Conservation (phyloP, 1,140 invertebrate genomes). For the Caenorhabditis remanei region DNA sequence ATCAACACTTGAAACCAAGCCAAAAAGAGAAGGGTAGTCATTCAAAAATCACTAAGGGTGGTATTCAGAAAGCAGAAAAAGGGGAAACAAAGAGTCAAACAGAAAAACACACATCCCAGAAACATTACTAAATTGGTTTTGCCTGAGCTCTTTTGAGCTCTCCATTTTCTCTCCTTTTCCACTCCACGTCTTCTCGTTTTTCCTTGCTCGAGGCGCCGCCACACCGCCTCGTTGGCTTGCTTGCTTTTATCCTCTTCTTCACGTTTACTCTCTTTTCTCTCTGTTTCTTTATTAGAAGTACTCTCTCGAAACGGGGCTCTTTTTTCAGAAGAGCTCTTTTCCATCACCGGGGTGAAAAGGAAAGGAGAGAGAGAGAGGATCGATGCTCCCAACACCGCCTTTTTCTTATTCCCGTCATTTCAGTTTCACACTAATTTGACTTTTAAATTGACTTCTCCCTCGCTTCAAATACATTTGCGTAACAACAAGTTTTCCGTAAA, state of each 20-base stretch:
- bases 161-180: neutral
- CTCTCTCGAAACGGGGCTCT: neutral
- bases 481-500: neutral
- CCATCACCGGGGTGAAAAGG: neutral
- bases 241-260: slow-evolving; percentile 52
- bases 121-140: slow-evolving; percentile 45
- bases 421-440: slow-evolving; percentile 12
- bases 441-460: neutral
- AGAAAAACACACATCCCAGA: neutral
- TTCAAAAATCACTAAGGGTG: neutral
- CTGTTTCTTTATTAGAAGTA: neutral
- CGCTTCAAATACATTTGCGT: no score
- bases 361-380: neutral
- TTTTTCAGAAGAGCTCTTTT: slow-evolving; percentile 50
- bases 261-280: slow-evolving; percentile 33
- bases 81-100: neutral
- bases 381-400: neutral
- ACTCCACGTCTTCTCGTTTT: slow-evolving; percentile 54
- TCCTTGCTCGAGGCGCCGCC: slow-evolving; percentile 8
- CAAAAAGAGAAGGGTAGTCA: neutral
- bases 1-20: no score
- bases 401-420: neutral
- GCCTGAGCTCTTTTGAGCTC: slow-evolving; percentile 38
- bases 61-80: neutral
- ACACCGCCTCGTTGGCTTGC: neutral